These are phyloP conservation scores for Heliconius sara DNA, from an alignment of 2,888 invertebrate genomes.

Conservation along the genomic window DNA sequence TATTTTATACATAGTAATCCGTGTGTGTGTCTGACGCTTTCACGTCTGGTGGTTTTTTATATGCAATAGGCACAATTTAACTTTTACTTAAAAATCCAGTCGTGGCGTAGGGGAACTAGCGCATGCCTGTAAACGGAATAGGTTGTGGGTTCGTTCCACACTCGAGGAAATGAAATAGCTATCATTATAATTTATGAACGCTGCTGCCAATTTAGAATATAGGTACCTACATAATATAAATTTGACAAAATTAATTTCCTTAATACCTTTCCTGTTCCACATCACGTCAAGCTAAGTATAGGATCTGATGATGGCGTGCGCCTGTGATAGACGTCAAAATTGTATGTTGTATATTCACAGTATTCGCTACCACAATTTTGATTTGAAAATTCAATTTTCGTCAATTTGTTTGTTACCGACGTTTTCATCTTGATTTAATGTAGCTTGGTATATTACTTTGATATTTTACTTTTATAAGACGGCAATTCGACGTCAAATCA, in stretches of 20 bases:
- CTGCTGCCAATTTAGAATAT: not conserved
- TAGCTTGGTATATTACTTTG: too few relatives aligned
- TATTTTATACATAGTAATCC: not conserved
- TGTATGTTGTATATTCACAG: not conserved
- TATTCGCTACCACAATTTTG: not conserved
- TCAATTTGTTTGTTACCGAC: not conserved
- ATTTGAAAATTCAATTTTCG: not conserved
- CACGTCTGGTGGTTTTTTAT: not conserved
- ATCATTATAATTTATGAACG: not conserved
- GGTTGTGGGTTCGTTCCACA: too few relatives aligned
- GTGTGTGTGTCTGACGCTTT: too few relatives aligned
- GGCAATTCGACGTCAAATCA: too few relatives aligned
- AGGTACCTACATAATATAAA: not conserved
- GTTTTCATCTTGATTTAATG: not conserved
- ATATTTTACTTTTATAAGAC: too few relatives aligned
- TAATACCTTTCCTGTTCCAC: not conserved
- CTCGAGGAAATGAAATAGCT: too few relatives aligned
- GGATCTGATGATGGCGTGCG: constrained; percentile 4
- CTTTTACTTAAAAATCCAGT: not conserved
- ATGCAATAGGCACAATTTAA: not conserved
- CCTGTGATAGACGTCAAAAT: constrained; percentile 11
- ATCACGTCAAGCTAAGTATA: constrained; percentile 7
- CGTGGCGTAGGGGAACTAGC: too few relatives aligned
- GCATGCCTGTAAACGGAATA: too few relatives aligned
- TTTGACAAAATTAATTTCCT: not conserved